Evolutionary conservation across 2,113 vertebrate genomes (phyloP), one percentile per base, ranked within the genome.

Genomic region (Paraplagusia blochii): DNA sequence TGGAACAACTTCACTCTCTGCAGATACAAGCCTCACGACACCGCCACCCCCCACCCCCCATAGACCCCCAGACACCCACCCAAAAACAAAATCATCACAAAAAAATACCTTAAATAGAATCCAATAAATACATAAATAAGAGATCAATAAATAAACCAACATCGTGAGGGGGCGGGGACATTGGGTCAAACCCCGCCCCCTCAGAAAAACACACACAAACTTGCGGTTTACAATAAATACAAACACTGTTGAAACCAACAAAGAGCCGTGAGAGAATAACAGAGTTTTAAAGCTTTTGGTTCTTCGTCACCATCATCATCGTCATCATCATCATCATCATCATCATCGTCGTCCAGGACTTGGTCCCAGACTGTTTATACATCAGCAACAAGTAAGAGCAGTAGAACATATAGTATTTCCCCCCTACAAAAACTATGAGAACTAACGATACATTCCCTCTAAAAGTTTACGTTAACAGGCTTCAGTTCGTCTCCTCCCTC

Each of bases 241-340:
- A 87, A 79, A 81, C 80, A 58, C 29, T 71, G 66, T 63, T 74
- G 72, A 71, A 59, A 8, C 59, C 77, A 84, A 86, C 80, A 77
- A 83, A 84, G 85, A 86, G 77, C 69, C 66, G 55, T 79, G 83
- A 90, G 88, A 90, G 90, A 90, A 29, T 85, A 89, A 88, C 35
- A 76, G 63, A 85, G 76, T 82, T 88, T 90, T 90, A 89, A 90
- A 90, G 90, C 90, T 92, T 93, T 95, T 93, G 92, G 91, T 92
- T 93, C 87, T 67, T 39, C 38, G 13, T 40, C 38, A 10, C 13
- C 36, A 7, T 38, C 36, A 7, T 38, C 36, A 38, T 3, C 36
- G 10, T 38, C 36, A 11, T 38, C 36, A 11, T 38, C 11, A 76
- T 84, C 61, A 46, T 76, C 69, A 17, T 79, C 72, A 33, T 65